Evolutionary conservation across 23 tunicate species (phyloP), one percentile per base, ranked within the genome.

Genomic region (Trididemnum nubilum): DNA sequence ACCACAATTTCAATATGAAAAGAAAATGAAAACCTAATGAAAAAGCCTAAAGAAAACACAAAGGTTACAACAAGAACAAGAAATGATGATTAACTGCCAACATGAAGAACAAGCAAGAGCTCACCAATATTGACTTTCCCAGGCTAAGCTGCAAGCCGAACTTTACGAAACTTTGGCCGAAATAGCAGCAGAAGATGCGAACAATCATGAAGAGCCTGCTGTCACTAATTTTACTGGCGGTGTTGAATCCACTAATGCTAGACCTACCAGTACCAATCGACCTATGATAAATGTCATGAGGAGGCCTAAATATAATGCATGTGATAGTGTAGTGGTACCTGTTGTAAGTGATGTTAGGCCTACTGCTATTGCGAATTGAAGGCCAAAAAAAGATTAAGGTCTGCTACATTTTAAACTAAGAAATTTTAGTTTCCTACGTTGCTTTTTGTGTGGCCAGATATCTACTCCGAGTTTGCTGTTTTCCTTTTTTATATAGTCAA

Each of bases 71-170:
- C 54, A 44, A 15, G n/a, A n/a, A n/a, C 9, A 44, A 15, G 54
- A 44, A 44, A 9, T 44, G 15, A 15, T 15, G 15, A 44, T 44
- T 7, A 44, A 44, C 15, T 44, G 54, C 15, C 15, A 7, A 44
- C 67, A 26, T 23, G 67, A 61, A 15, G 29, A 61, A n/a, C 67
- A 61, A 61, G 67, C 26, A 61, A 61, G 29, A 61, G 67, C 26
- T 61, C 67, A 61, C 29, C 67, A 21, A 4, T 24, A 61, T 24
- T 4, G n/a, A 61, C 29, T 61, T 21, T 61, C 67, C 3, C 67
- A 61, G n/a, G n/a, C 29, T 24, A 61, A 61, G 67, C 26, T 61
- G 4, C 26, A 26, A 61, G 67, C 67, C 18, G 67, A 61, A 26
- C 67, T n/a, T 24, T 3, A 61, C 26, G 29, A 61, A n/a, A 61